phyloP scores from a whole-genome alignment of 2,797 vertebrate genomes.

The Carcharodon carcharias region DNA sequence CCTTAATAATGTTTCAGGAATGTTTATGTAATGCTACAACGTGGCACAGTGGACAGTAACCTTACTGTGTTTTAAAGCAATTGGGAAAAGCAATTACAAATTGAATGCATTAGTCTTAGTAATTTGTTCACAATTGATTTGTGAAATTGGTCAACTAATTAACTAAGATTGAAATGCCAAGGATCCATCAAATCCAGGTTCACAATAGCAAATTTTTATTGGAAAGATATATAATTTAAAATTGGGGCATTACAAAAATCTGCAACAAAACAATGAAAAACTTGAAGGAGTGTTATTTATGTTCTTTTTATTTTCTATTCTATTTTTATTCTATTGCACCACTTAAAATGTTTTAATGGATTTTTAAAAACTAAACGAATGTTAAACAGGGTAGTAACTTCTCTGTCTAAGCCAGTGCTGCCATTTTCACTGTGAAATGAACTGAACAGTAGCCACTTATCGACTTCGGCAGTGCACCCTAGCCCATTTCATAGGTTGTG shows the following conservation, averaged over 20 bases:
- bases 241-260: background rate
- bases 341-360: background rate
- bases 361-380: background rate
- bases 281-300: background rate
- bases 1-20: background rate
- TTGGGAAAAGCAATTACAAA: background rate
- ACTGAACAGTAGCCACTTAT: background rate
- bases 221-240: background rate
- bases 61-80: background rate
- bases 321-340: background rate
- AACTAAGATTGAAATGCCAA: background rate
- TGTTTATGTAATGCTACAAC: background rate
- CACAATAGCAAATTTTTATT: background rate
- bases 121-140: background rate
- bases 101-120: background rate
- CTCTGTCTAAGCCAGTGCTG: background rate
- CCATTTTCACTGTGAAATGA: background rate
- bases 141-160: constrained; percentile 3
- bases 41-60: background rate
- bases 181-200: constrained; percentile 11
- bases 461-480: background rate
- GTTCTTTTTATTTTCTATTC: background rate
- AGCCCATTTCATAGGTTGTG: background rate
- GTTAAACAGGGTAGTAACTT: background rate
- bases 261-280: too few species aligned